Evolutionary conservation across 1,140 invertebrate species (phyloP).

Genomic region (Apis cerana): DNA sequence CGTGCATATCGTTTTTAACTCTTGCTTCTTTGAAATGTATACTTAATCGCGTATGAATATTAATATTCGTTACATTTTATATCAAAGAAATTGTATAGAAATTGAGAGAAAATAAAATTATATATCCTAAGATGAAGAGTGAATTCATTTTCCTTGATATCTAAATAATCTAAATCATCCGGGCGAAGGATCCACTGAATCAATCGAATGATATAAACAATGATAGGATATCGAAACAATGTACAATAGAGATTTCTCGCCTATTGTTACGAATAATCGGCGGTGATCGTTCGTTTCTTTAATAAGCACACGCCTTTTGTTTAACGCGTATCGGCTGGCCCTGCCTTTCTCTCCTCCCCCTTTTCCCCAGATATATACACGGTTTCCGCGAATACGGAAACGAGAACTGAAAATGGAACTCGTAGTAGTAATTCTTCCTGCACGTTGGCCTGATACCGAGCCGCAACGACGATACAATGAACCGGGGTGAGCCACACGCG

Average conservation of each 20-base stretch:
- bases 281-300: conserved; percentile 47
- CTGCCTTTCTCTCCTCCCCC: not conserved
- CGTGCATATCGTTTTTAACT: too few species aligned
- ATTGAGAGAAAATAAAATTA: too few species aligned
- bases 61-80: too few species aligned
- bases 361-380: not conserved
- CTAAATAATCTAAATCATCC: not conserved
- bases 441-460: not conserved
- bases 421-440: conserved; percentile 25
- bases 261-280: conserved; percentile 49
- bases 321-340: conserved; percentile 18
- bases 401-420: not conserved
- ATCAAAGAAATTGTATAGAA: too few species aligned
- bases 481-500: not conserved
- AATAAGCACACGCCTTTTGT: conserved; percentile 48
- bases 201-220: conserved; percentile 41
- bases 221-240: conserved; percentile 42
- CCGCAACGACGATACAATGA: conserved; percentile 13
- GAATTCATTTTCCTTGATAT: too few species aligned
- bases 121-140: too few species aligned
- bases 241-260: conserved; percentile 47
- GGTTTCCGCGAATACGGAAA: conserved; percentile 42
- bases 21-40: too few species aligned
- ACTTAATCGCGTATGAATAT: too few species aligned
- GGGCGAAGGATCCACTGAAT: conserved; percentile 21